Evolutionary conservation across 37 sponge, comb jelly and placozoan species (phyloP).

Genomic region (Chondrosia reniformis): DNA sequence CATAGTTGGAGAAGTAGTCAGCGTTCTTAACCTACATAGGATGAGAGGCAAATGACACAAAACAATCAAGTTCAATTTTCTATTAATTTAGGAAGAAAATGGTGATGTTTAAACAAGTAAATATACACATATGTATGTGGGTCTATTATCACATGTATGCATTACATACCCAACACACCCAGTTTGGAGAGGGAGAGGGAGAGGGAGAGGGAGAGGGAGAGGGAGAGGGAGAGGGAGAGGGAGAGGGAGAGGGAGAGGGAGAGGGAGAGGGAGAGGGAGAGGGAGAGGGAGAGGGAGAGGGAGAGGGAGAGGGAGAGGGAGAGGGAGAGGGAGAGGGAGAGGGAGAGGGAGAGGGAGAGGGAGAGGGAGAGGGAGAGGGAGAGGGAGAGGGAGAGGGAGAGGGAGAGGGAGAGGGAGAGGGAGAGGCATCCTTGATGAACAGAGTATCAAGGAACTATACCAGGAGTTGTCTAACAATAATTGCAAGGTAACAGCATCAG

Average conservation of each 20-base stretch:
- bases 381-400: constrained; percentile 43
- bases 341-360: constrained; percentile 41
- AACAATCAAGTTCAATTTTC: no score
- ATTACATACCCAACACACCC: no score
- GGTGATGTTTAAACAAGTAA: no score
- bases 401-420: constrained; percentile 41
- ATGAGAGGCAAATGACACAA: constrained; percentile 25
- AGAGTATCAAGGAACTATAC: no score
- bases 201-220: constrained; percentile 13
- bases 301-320: constrained; percentile 40
- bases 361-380: constrained; percentile 41
- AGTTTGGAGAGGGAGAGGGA: constrained; percentile 14
- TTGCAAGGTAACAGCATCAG: no score
- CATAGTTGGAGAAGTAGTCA: constrained; percentile 94
- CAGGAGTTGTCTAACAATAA: no score
- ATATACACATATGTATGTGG: no score
- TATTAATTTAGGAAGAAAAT: no score
- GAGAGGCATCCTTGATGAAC: background rate
- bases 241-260: constrained; percentile 32
- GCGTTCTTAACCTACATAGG: constrained; percentile 79
- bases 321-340: constrained; percentile 43
- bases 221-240: constrained; percentile 20
- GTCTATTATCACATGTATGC: no score
- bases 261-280: constrained; percentile 33
- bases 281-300: constrained; percentile 32